Evolutionary conservation across 2,113 vertebrate genomes (phyloP).

Genomic region (Microtus richardsoni): DNA sequence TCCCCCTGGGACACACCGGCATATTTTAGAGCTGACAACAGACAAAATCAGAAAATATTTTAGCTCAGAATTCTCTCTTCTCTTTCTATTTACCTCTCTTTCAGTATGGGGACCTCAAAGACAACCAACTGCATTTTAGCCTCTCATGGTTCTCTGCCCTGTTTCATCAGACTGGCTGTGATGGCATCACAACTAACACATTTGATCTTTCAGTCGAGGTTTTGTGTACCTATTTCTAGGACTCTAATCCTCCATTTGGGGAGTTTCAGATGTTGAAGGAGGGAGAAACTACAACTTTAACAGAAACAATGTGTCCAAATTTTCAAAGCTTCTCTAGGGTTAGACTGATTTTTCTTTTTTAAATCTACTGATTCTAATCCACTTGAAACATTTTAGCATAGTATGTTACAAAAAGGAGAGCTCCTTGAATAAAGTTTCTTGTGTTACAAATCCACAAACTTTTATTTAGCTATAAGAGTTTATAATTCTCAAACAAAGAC

Average conservation of each 20-base stretch:
- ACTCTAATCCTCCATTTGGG: not conserved
- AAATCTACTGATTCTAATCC: not conserved
- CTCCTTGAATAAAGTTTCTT: not conserved
- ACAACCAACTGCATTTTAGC: not conserved
- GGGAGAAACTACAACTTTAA: conserved; percentile 39
- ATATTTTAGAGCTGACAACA: too few species aligned
- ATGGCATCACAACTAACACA: not conserved
- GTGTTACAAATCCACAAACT: conserved; percentile 18
- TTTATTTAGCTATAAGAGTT: not conserved
- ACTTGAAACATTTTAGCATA: not conserved
- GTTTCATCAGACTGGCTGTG: not conserved
- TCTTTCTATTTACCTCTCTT: not conserved
- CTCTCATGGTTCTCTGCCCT: not conserved
- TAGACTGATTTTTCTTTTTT: not conserved
- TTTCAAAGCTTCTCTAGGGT: not conserved
- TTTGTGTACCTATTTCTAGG: not conserved
- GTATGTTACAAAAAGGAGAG: not conserved
- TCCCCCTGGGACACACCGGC: not conserved
- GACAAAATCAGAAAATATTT: not conserved
- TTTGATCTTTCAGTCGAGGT: not conserved
- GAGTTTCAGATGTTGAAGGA: not conserved
- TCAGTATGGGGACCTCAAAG: not conserved
- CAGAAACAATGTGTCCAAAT: not conserved
- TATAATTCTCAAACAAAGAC: not conserved
- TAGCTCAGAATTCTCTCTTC: not conserved